Percentiles rank a stretch among this genome's conserved stretches.
Conservation (phyloP, 2,888 invertebrate genomes). For the Linnaemya vulpina region DNA sequence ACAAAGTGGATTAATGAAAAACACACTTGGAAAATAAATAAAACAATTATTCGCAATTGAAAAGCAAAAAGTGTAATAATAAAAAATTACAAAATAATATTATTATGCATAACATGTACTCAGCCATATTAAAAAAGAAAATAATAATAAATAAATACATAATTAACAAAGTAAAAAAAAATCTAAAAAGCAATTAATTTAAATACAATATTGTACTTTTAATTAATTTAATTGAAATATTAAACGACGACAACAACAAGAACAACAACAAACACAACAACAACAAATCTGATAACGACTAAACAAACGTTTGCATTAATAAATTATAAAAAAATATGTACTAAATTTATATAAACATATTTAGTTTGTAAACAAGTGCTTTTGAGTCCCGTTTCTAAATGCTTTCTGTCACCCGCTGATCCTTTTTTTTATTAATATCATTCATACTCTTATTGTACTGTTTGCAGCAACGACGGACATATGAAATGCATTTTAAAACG, state of each 20-base stretch:
- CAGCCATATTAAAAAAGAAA: slow-evolving; percentile 64
- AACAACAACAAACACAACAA: slow-evolving; percentile 49
- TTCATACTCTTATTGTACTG: slow-evolving; percentile 6
- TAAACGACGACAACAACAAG: slow-evolving; percentile 30
- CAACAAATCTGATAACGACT: slow-evolving; percentile 52
- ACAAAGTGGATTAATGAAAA: slow-evolving; percentile 49
- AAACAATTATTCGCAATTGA: slow-evolving; percentile 43
- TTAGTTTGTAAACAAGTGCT: slow-evolving; percentile 63
- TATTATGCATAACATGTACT: slow-evolving; percentile 68
- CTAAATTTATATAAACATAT: slow-evolving; percentile 51
- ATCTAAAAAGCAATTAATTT: slow-evolving; percentile 55
- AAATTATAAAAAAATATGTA: slow-evolving; percentile 58
- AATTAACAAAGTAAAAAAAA: slow-evolving; percentile 24
- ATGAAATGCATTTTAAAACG: slow-evolving; percentile 33
- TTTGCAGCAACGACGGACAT: neutral
- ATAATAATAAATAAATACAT: neutral
- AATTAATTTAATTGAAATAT: slow-evolving; percentile 48
- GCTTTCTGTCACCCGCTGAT: slow-evolving; percentile 1
- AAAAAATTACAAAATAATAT: slow-evolving; percentile 12
- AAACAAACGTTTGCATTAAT: slow-evolving; percentile 58
- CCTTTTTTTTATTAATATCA: neutral
- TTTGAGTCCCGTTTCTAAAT: slow-evolving; percentile 22
- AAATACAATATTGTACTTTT: slow-evolving; percentile 34
- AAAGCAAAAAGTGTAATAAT: slow-evolving; percentile 31
- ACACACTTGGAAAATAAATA: slow-evolving; percentile 26